Evolutionary conservation across 2,797 vertebrate genomes (phyloP).

Genomic region (Lepus oiostolus): DNA sequence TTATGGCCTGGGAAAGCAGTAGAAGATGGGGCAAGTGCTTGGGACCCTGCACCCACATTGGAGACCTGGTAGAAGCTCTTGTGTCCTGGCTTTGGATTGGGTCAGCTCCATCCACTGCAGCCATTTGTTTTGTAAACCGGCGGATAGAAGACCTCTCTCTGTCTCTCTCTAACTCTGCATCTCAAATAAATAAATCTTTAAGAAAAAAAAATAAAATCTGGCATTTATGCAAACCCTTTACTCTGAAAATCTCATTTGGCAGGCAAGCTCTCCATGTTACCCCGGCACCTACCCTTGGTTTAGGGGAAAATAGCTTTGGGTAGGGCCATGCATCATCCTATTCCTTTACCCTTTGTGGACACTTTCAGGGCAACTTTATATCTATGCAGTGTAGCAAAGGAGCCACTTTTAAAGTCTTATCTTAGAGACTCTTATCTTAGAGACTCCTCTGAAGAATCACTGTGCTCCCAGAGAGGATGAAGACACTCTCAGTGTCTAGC

Average conservation of each 20-base stretch:
- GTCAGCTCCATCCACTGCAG: no score
- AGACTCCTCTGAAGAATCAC: conserved; percentile 27
- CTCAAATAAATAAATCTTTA: no score
- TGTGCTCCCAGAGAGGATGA: neutral
- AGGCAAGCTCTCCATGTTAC: neutral
- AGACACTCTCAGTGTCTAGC: conserved; percentile 7
- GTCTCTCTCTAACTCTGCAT: no score
- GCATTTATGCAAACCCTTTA: neutral
- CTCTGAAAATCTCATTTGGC: neutral
- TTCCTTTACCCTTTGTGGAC: neutral
- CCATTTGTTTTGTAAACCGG: no score
- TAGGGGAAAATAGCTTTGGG: neutral
- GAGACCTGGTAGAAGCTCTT: no score
- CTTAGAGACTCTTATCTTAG: neutral
- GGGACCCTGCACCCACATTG: no score
- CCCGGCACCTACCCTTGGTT: neutral
- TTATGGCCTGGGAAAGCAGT: no score
- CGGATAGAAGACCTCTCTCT: no score
- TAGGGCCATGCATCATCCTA: neutral
- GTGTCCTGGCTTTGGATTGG: no score
- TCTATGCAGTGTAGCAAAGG: neutral
- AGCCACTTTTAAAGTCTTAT: neutral
- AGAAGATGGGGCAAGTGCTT: no score
- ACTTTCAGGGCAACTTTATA: neutral
- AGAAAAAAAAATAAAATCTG: no score